Conservation (phyloP, 1,140 invertebrate species). For the Penaeus vannamei region DNA sequence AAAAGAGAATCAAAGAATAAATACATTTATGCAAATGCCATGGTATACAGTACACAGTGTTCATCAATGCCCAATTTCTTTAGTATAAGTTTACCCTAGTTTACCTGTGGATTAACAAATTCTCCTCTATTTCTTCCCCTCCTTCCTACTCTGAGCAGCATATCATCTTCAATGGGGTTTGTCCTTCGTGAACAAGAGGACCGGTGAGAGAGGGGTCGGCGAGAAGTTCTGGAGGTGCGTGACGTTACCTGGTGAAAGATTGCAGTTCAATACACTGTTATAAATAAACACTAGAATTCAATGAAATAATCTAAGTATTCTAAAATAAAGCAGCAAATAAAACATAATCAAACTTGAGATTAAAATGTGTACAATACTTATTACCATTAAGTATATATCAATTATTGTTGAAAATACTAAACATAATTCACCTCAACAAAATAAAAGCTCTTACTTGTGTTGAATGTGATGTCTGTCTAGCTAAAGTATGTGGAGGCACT, state of each 20-base stretch:
- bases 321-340: no score
- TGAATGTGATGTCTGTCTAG: conserved; percentile 62
- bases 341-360: no score
- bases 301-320: no score
- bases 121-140: conserved; percentile 76
- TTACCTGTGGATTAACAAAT: conserved; percentile 76
- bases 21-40: not conserved
- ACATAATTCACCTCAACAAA: not conserved
- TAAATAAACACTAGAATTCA: no score
- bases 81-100: no score
- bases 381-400: conserved; percentile 71
- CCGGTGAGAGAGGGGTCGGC: conserved; percentile 55
- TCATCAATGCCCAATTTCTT: not conserved
- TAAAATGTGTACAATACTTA: no score
- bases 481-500: conserved; percentile 68
- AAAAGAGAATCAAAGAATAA: conserved; percentile 12
- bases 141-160: conserved; percentile 73
- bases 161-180: conserved; percentile 73
- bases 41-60: conserved; percentile 4
- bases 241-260: conserved; percentile 63
- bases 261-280: conserved; percentile 37
- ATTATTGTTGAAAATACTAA: not conserved
- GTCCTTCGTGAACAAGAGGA: conserved; percentile 66
- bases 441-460: conserved; percentile 42
- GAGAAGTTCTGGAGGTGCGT: conserved; percentile 43